These are phyloP conservation scores for Drosophila murphyi DNA, from an alignment of 1,140 invertebrate genomes.

Conservation along the genomic window DNA sequence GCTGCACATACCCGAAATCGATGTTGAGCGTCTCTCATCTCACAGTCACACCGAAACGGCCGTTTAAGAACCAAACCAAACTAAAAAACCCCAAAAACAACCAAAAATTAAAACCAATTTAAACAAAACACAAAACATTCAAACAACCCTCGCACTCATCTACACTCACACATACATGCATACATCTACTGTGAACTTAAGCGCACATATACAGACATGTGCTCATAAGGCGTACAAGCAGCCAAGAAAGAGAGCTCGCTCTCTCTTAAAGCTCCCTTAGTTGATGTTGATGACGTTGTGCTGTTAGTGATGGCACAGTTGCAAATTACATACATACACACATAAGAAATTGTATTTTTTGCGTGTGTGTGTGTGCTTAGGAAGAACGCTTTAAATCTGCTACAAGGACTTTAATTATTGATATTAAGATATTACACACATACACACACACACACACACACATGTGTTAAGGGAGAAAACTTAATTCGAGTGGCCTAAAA, in stretches of 20 bases:
- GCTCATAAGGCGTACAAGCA: not conserved
- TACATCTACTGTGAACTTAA: constrained; percentile 1
- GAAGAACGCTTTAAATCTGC: not conserved
- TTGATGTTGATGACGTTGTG: too few relatives aligned
- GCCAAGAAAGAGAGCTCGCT: too few relatives aligned
- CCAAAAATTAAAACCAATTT: not conserved
- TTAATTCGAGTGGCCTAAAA: constrained; percentile 41
- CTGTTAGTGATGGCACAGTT: too few relatives aligned
- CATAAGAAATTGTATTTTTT: not conserved
- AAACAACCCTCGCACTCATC: not conserved
- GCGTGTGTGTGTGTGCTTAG: not conserved
- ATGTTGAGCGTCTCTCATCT: constrained; percentile 94
- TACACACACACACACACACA: constrained; percentile 28
- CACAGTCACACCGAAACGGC: constrained; percentile 97
- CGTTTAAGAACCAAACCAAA: constrained; percentile 87
- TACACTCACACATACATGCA: not conserved
- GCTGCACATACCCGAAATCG: constrained; percentile 94
- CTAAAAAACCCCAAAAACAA: not conserved
- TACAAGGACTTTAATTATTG: constrained; percentile 1
- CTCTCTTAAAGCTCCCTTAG: too few relatives aligned
- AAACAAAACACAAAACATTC: too few relatives aligned
- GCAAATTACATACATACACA: too few relatives aligned
- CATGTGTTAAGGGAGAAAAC: constrained; percentile 5
- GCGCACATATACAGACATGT: not conserved
- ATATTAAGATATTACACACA: constrained; percentile 4